These are phyloP conservation scores for Micrasema longulum DNA, from an alignment of 1,140 invertebrate genomes.

Conservation along the genomic window DNA sequence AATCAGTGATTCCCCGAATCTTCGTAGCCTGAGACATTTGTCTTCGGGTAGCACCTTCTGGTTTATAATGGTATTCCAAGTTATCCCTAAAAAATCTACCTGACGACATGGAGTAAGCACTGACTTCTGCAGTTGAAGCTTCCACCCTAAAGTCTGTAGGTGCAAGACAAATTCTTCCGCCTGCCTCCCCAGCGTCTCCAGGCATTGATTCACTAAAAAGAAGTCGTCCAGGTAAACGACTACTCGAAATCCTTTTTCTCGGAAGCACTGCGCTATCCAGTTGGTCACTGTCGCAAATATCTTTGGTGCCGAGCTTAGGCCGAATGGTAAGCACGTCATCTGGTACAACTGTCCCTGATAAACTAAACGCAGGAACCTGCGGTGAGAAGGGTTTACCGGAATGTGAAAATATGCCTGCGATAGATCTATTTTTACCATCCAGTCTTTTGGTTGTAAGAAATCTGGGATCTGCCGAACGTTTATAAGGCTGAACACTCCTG, in stretches of 20 bases:
- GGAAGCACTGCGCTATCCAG: not conserved
- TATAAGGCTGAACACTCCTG: not conserved
- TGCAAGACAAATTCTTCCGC: not conserved
- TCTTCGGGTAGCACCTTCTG: not conserved
- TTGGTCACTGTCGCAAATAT: not conserved
- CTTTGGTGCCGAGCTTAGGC: slow-evolving; percentile 38
- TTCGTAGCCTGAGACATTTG: not conserved
- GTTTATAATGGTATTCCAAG: not conserved
- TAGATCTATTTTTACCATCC: slow-evolving; percentile 36
- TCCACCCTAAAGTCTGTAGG: not conserved
- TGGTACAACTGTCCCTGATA: slow-evolving; percentile 46
- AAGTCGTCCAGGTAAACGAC: not conserved
- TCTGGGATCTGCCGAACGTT: slow-evolving; percentile 41
- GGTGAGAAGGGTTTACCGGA: slow-evolving; percentile 21
- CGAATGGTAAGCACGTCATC: slow-evolving; percentile 50
- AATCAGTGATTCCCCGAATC: not conserved
- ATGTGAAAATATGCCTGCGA: slow-evolving; percentile 59
- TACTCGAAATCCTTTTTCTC: not conserved
- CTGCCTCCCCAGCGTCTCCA: not conserved
- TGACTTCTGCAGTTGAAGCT: not conserved
- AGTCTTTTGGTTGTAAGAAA: slow-evolving; percentile 47
- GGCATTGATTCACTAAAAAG: not conserved
- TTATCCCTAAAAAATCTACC: not conserved
- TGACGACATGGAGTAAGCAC: not conserved
- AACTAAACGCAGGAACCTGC: slow-evolving; percentile 26